These are phyloP conservation scores for Nymphicus hollandicus DNA, from an alignment of 2,113 vertebrate species.

Conservation along the genomic window DNA sequence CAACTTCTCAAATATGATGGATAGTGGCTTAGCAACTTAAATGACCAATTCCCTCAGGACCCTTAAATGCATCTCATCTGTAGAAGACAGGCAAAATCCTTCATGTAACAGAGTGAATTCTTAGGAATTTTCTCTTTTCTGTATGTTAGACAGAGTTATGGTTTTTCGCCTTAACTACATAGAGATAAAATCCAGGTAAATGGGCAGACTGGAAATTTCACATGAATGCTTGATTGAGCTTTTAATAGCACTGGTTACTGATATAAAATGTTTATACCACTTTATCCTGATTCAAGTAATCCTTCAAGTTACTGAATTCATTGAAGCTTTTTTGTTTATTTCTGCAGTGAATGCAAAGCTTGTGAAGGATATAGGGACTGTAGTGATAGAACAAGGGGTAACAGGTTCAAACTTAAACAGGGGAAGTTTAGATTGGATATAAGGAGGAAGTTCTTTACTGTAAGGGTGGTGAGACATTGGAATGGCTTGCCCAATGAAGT, in stretches of 20 bases:
- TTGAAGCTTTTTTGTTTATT: neutral
- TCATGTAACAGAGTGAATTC: neutral
- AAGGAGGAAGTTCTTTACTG: too few relatives aligned
- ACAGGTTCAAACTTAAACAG: too few relatives aligned
- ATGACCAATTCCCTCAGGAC: neutral
- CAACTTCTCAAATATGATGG: neutral
- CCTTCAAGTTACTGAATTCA: neutral
- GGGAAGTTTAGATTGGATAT: too few relatives aligned
- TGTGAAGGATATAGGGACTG: neutral
- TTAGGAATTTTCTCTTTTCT: neutral
- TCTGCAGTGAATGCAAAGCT: neutral
- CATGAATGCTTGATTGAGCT: neutral
- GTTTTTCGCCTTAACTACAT: neutral
- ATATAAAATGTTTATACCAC: neutral
- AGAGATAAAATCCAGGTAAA: neutral
- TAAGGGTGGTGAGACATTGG: too few relatives aligned
- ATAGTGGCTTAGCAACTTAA: neutral
- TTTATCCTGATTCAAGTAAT: neutral
- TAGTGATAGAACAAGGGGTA: too few relatives aligned
- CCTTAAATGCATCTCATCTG: neutral
- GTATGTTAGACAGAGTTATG: rapidly evolving
- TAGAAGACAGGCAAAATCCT: neutral
- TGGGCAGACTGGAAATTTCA: neutral
- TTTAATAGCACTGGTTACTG: neutral
- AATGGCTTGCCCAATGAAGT: too few relatives aligned